Base-by-base conservation (phyloP, 1,140 invertebrate species). In the Drosophila tropicalis region DNA sequence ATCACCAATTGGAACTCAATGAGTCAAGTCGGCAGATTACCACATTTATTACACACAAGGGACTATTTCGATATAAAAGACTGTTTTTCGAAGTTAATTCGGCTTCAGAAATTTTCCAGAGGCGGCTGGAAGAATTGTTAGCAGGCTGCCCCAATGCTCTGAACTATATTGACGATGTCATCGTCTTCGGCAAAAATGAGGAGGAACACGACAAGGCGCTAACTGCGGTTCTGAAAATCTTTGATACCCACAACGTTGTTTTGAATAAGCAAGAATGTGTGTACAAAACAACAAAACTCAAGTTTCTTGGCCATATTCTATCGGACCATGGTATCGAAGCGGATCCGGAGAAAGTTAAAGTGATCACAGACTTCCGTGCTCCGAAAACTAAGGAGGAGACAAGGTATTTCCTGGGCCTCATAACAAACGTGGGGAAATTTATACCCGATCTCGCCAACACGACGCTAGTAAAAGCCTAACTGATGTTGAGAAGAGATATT, bases 181-280 rank as follows among this genome's bases (percentile, higher is more conserved):
- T n/a, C n/a, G n/a, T n/a, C n/a, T n/a, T n/a, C n/a, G n/a, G n/a
- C n/a, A n/a, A n/a, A n/a, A n/a, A n/a, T n/a, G n/a, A n/a, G n/a
- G n/a, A n/a, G n/a, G n/a, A n/a, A n/a, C n/a, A n/a, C 65, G 79
- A 89, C 60, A 17, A 58, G 58, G 61, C 70, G 17, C 6, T 90
- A 7, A 51, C 62, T 25, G 58, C 80, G 72, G 87, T 91, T 19
- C 17, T 87, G 7, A 19, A 72, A 36, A 72, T 70, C 67, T 79
- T 91, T 9, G 10, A 62, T 17, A 19, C 79, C 36, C 70, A 70
- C 29, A 76, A 78, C 39, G 56, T 91, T 12, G 60, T 70, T 32
- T 60, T 83, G 7, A 56, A 56, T 10, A 22, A 29, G 10, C 32
- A 41, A 44, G 57, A 66, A 56, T 66, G 63, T 13, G 5, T 67